Base-by-base conservation (phyloP, 2,113 vertebrate genomes). In the Amblyopsis rosae region DNA sequence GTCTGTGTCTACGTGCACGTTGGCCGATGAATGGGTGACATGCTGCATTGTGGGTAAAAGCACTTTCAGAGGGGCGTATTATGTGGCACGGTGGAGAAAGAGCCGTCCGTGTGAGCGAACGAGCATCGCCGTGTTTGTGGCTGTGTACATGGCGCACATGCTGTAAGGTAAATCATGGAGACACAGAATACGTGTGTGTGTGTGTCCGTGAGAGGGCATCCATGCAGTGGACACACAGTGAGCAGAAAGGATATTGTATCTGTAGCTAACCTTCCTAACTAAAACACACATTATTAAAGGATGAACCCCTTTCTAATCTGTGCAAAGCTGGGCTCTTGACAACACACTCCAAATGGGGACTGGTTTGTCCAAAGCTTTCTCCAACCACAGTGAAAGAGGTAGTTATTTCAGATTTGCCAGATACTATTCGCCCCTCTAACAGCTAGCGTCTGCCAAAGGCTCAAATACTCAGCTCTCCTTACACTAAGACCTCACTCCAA, bases 301-400 rank as follows among this genome's bases (percentile, higher is more conserved):
- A 69, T 53, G 76, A 70, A 82, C 74, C 67, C 74, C 59, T 53
- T 50, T 26, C 1, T 73, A 71, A 80, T 63, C 70, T 63, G 65
- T 62, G 59, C 59, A 58, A 66, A 50, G 35, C 45, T 66, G 35
- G 48, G 48, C 26, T 15, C 11, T 5, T 6, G 11, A 3, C 48
- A 53, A 66, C 12, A 50, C 49, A 16, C 19, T 17, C 33, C 47
- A 48, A 32, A 32, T 15, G n/a, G n/a, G 50, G n/a, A 57, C 13
- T 57, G 19, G 15, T n/a, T 45, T 45, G 9, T 45, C 33, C 59
- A 41, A 45, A 60, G 6, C 12, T 45, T 2, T 45, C 19, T 33
- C 56, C 19, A 6, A 32, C 15, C 26, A 32, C 12, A 12, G 3
- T 12, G 26, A 26, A 26, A 26, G 19, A 19, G 26, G 26, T 26